A percentile compares a stretch with the other conserved stretches of the same genome.
These are phyloP conservation scores for Thymelicus sylvestris DNA, from an alignment of 2,888 invertebrate species.

Conservation along the genomic window DNA sequence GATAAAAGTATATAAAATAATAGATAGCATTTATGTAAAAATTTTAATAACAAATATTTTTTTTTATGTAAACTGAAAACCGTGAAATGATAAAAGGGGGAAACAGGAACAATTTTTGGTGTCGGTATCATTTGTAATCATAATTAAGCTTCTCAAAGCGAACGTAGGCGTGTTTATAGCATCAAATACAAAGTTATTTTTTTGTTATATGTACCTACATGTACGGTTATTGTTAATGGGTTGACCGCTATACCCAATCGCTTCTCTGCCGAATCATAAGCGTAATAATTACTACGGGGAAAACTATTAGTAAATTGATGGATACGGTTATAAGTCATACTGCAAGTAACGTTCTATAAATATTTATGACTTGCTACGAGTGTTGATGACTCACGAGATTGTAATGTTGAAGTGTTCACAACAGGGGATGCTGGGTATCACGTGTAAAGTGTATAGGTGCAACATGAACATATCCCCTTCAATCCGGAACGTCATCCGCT, in stretches of 20 bases:
- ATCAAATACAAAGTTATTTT: background rate
- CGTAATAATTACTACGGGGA: slow-evolving; percentile 46
- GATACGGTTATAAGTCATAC: slow-evolving; percentile 38
- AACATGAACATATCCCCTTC: background rate
- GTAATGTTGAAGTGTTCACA: slow-evolving; percentile 50
- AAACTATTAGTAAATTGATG: slow-evolving; percentile 53
- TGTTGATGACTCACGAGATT: slow-evolving; percentile 57
- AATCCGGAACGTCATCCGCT: too few species aligned
- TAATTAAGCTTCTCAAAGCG: too few species aligned
- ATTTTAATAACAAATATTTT: too few species aligned
- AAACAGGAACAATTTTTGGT: too few species aligned
- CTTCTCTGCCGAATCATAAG: slow-evolving; percentile 17
- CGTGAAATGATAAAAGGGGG: too few species aligned
- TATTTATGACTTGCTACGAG: slow-evolving; percentile 63
- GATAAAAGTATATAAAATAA: too few species aligned
- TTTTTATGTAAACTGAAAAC: too few species aligned
- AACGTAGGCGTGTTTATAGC: background rate
- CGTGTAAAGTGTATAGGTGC: slow-evolving; percentile 30
- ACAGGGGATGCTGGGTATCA: slow-evolving; percentile 43
- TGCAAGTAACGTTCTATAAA: slow-evolving; percentile 64
- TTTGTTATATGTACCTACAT: background rate
- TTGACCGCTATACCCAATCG: slow-evolving; percentile 14
- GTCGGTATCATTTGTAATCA: too few species aligned
- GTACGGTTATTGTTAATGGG: slow-evolving; percentile 9
- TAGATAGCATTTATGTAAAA: too few species aligned